phyloP scores from a whole-genome alignment of 2,888 invertebrate genomes.

The Dyspetes luteomarginatus region DNA sequence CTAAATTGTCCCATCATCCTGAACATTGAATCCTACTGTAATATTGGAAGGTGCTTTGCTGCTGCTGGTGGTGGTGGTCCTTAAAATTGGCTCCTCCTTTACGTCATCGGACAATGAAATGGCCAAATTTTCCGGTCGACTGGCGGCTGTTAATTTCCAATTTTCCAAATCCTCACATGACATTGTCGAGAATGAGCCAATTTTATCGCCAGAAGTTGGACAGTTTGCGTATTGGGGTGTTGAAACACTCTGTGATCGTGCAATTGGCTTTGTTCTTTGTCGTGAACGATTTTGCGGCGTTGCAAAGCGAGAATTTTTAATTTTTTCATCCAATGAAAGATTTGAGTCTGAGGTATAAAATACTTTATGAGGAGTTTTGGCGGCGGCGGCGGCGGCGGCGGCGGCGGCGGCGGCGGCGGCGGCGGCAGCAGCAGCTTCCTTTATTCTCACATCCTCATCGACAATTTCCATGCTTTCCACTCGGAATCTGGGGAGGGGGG shows the following conservation, averaged over 20 bases:
- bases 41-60: conserved; percentile 74
- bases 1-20: conserved; percentile 67
- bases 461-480: conserved; percentile 81
- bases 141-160: conserved; percentile 68
- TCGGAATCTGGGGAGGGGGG: conserved; percentile 79
- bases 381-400: conserved; percentile 50
- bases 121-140: conserved; percentile 17
- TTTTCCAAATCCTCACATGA: conserved; percentile 73
- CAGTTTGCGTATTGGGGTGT: conserved; percentile 70
- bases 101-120: conserved; percentile 32
- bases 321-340: conserved; percentile 43
- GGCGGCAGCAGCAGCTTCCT: conserved; percentile 70
- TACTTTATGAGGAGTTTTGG: too few relatives aligned
- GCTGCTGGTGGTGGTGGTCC: conserved; percentile 78
- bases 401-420: conserved; percentile 63
- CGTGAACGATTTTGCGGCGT: conserved; percentile 32
- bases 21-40: conserved; percentile 77
- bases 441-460: conserved; percentile 80
- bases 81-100: conserved; percentile 73
- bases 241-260: conserved; percentile 76
- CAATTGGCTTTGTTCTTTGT: conserved; percentile 69
- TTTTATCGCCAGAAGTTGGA: conserved; percentile 64
- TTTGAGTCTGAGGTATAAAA: conserved; percentile 61
- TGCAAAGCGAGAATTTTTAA: conserved; percentile 32
- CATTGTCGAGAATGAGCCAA: conserved; percentile 76